Base-by-base conservation (phyloP, 2,888 invertebrate genomes). In the Dysmachus trigonus region DNA sequence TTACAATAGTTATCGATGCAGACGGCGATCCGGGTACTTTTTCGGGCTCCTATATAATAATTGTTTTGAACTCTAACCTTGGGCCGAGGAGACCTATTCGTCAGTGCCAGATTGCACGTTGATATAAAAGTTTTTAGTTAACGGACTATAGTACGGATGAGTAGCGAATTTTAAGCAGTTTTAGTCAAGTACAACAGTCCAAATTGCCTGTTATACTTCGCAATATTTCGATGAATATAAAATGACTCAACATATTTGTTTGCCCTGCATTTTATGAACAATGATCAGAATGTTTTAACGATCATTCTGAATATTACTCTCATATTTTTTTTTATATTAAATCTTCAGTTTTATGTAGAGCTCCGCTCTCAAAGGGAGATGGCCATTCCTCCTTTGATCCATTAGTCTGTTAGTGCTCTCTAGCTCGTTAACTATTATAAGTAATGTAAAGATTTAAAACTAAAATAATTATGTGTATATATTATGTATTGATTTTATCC, bases 41-140 rank as follows among this genome's bases (percentile, higher is more conserved):
- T 41, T 41, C 18, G 22, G 30, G 4, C 6, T 5, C 30, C n/a
- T 72, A 31, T 41, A 15, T 31, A 31, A 41, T n/a, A 31, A 73
- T 30, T 27, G 22, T 18, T 77, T 77, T 77, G 77, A 77, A 82
- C 62, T 33, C 31, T 82, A 82, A 82, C 81, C 81, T 82, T 53
- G 81, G n/a, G 27, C 8, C 27, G n/a, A 74, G 33, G 74, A 33
- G 31, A 18, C 74, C n/a, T 30, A 18, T 62, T 27, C 27, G 62
- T 62, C 62, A 62, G 22, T 62, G 62, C 62, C 18, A 62, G 13
- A 27, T 62, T 62, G 10, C 18, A 22, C 62, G 51, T 22, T 62
- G 27, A 62, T 62, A 41, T 38, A 38, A 53, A 62, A 10, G 18
- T 62, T 10, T 62, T 62, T 47, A 47, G 6, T 47, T 47, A 47